These are phyloP conservation scores for Nesoenas mayeri DNA, from an alignment of 2,113 vertebrate genomes.

Conservation along the genomic window DNA sequence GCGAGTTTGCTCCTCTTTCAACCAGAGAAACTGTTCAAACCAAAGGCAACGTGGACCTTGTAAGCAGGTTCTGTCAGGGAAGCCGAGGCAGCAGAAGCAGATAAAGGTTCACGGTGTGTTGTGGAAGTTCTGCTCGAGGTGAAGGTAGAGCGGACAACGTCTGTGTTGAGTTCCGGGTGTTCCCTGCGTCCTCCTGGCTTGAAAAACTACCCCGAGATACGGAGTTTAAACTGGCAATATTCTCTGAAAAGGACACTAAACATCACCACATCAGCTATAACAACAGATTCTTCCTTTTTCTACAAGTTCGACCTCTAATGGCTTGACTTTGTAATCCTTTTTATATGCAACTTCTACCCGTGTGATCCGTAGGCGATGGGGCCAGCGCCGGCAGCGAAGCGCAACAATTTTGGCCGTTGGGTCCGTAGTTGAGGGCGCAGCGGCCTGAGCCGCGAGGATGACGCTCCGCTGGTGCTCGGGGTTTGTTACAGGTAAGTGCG, in stretches of 20 bases:
- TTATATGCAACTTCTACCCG: background rate
- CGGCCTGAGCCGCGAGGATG: background rate
- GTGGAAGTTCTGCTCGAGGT: background rate
- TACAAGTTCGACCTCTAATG: background rate
- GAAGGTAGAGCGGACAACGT: background rate
- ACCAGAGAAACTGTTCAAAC: background rate
- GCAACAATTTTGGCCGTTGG: background rate
- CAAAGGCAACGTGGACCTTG: slow-evolving; percentile 43
- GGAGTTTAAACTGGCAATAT: background rate
- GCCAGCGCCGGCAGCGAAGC: background rate
- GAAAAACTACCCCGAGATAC: background rate
- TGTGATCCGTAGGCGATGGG: background rate
- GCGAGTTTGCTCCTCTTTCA: background rate
- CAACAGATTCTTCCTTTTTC: slow-evolving; percentile 24
- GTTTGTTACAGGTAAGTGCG: background rate
- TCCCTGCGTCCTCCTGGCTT: slow-evolving; percentile 5
- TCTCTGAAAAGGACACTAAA: background rate
- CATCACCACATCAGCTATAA: background rate
- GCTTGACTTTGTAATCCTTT: slow-evolving; percentile 46
- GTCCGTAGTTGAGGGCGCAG: background rate
- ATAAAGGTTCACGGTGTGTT: background rate
- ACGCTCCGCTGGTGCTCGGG: background rate
- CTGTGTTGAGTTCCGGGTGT: slow-evolving; percentile 1
- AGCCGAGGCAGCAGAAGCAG: background rate
- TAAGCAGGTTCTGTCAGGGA: slow-evolving; percentile 18